Percentiles rank a stretch among this genome's conserved stretches.
phyloP scores from a whole-genome alignment of 2,797 vertebrate species.

The Melanotaenia maccullochi region DNA sequence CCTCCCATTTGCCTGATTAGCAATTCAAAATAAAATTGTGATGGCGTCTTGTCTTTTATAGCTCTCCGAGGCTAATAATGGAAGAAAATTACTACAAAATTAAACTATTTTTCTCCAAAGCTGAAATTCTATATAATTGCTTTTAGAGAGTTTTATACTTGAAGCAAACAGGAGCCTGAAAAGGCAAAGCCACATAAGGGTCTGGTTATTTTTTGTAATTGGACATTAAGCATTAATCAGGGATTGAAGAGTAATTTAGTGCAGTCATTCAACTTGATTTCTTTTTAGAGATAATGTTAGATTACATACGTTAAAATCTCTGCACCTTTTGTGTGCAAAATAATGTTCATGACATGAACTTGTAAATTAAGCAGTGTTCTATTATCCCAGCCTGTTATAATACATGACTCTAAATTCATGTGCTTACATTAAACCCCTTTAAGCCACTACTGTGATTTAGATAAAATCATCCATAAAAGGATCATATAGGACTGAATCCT shows the following conservation, averaged over 20 bases:
- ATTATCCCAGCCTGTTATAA: constrained; percentile 1
- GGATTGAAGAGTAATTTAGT: constrained; percentile 30
- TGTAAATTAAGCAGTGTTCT: constrained; percentile 3
- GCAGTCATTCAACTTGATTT: constrained; percentile 22
- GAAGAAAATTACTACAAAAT: constrained; percentile 35
- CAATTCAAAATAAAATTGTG: constrained; percentile 65
- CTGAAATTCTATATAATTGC: constrained; percentile 27
- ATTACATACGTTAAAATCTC: constrained; percentile 2
- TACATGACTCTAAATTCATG: neutral
- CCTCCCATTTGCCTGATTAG: constrained; percentile 40
- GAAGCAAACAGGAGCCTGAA: constrained; percentile 29
- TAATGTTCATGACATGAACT: neutral
- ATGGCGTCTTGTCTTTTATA: constrained; percentile 22
- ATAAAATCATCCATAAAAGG: neutral
- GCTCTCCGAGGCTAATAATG: neutral
- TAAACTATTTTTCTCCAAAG: constrained; percentile 33
- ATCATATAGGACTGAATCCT: neutral
- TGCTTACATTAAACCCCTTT: neutral
- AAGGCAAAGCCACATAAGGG: constrained; percentile 1
- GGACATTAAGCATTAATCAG: constrained; percentile 12
- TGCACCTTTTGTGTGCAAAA: constrained; percentile 2
- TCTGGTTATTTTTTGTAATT: constrained; percentile 60
- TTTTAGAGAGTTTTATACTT: constrained; percentile 16
- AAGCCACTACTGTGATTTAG: neutral
- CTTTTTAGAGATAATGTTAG: constrained; percentile 8